These are phyloP conservation scores for Gymnosoma rotundatum DNA, from an alignment of 2,888 invertebrate species.

Conservation along the genomic window DNA sequence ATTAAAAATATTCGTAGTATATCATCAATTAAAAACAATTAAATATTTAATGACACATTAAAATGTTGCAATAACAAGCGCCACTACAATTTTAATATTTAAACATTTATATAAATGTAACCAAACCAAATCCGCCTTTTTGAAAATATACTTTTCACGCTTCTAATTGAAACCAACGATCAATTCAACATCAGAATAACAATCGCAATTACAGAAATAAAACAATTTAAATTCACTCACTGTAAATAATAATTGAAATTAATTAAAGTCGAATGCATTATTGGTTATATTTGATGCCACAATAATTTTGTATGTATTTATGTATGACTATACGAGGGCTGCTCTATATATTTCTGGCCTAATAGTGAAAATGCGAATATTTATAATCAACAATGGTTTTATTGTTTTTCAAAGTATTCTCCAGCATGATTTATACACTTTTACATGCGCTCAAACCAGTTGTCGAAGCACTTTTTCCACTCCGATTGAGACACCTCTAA, in stretches of 20 bases:
- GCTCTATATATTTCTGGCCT: too few species aligned
- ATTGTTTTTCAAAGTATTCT: too few species aligned
- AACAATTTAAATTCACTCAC: constrained; percentile 52
- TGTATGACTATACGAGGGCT: too few species aligned
- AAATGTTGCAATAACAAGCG: constrained; percentile 25
- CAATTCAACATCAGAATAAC: constrained; percentile 45
- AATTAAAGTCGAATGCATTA: constrained; percentile 65
- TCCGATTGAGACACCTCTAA: too few species aligned
- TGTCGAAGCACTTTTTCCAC: too few species aligned
- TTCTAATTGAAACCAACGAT: constrained; percentile 43
- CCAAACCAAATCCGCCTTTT: neutral
- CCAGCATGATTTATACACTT: too few species aligned
- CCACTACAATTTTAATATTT: constrained; percentile 51
- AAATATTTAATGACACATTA: constrained; percentile 28
- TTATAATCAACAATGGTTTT: too few species aligned
- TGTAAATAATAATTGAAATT: constrained; percentile 66
- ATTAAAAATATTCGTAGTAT: constrained; percentile 6
- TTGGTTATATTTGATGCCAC: constrained; percentile 62
- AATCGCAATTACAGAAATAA: constrained; percentile 56
- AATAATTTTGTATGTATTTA: constrained; percentile 9
- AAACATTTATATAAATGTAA: constrained; percentile 31
- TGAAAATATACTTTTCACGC: neutral
- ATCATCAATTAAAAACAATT: constrained; percentile 32
- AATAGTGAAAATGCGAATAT: too few species aligned
- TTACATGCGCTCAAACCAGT: too few species aligned